Base-by-base conservation (phyloP, 1,140 invertebrate genomes). In the Drosophila kanapiae region DNA sequence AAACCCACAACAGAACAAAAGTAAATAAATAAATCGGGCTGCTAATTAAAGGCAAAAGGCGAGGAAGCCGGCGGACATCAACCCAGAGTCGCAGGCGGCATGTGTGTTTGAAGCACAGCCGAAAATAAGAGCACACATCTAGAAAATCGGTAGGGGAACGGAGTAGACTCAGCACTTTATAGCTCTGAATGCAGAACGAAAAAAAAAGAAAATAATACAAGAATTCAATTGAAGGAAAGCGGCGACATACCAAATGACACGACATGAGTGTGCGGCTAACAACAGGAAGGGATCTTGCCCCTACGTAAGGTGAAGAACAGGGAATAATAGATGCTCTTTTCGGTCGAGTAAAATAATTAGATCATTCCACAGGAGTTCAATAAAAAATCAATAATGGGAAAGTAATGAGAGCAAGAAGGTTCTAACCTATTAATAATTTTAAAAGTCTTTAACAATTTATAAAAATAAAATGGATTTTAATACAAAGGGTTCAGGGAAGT, bases 211-310 rank as follows among this genome's bases (percentile, higher is more conserved):
- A 69, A 38, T 54, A 56, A 71, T 53, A 77, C 67, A 60, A 75
- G 77, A 85, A 90, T 90, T 85, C 82, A 90, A 90, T 90, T 90
- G 81, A 88, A 85, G 69, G 85, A 81, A 88, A 85, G 85, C 84
- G 84, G 85, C 84, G 84, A 88, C 84, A 88, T 78, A 84, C 65
- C 47, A 75, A 88, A 80, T 83, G 83, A 87, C 80, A 80, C 57
- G 83, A 74, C 53, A 71, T 45, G 62, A 65, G 62, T 57, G 61
- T 57, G 61, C 67, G 40, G 68, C 71, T 23, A 23, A 23, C 58
- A 80, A 78, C 69, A 78, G 85, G 68, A 88, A 90, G 59, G 84
- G 68, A 33, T 56, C 45, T 38, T 11, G 59, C 47, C 33, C 33
- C 29, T 37, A 40, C 29, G 43, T 40, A 62, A 60, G 35, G 38